phyloP scores from a whole-genome alignment of 2,797 vertebrate species.

The Zalophus californianus region DNA sequence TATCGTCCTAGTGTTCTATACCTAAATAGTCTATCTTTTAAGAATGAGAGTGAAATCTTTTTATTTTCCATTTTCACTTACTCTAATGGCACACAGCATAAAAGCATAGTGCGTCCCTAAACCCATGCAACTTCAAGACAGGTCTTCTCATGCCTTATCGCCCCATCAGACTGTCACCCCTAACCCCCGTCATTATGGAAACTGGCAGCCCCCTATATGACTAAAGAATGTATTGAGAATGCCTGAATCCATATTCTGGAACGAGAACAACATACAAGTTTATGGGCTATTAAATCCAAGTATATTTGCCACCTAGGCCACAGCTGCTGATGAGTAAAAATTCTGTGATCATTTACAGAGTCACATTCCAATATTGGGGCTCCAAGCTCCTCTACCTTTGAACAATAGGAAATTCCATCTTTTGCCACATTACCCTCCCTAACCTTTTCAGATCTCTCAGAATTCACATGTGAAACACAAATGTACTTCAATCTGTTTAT shows the following conservation, averaged over 20 bases:
- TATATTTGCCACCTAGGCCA: background rate
- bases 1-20: background rate
- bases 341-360: background rate
- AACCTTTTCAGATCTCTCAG: background rate
- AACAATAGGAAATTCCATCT: background rate
- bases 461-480: conserved; percentile 2
- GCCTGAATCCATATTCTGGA: background rate
- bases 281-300: background rate
- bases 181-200: background rate
- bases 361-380: background rate
- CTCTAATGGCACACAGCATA: background rate
- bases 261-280: background rate
- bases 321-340: background rate
- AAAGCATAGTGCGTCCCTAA: background rate
- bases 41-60: background rate
- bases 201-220: background rate
- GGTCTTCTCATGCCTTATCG: background rate
- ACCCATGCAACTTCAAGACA: background rate
- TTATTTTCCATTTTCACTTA: conserved; percentile 18
- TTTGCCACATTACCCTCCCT: background rate
- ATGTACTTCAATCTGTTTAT: background rate
- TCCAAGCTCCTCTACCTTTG: background rate
- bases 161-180: background rate
- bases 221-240: background rate
- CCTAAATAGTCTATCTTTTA: conserved; percentile 4